Evolutionary conservation across 2,113 vertebrate genomes (phyloP).

Genomic region (Cochlearius cochlearius): DNA sequence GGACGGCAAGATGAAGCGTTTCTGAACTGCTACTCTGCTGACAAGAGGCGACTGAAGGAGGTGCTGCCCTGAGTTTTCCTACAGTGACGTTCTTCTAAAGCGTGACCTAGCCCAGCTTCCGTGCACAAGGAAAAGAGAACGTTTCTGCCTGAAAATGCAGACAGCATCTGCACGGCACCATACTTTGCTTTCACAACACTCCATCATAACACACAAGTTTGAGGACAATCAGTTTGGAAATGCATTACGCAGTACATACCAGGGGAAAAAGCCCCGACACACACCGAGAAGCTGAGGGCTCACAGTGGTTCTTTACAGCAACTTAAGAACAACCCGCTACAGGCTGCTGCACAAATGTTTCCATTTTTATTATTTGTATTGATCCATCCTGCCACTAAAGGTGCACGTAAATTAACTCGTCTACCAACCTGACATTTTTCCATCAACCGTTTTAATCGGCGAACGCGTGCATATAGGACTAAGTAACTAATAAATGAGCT

Average conservation of each 20-base stretch:
- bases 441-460: accelerated
- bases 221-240: neutral
- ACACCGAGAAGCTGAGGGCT: accelerated
- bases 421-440: accelerated
- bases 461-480: accelerated
- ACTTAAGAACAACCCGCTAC: neutral
- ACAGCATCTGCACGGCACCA: neutral
- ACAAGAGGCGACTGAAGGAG: neutral
- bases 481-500: accelerated
- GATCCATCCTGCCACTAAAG: neutral
- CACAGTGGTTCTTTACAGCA: neutral
- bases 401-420: neutral
- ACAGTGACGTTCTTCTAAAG: neutral
- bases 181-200: neutral
- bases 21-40: neutral
- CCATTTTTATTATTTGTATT: accelerated
- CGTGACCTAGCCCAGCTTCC: accelerated
- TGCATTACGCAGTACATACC: too few species aligned
- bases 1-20: accelerated
- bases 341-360: too few species aligned
- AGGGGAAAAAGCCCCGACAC: neutral
- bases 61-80: accelerated
- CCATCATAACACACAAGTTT: accelerated
- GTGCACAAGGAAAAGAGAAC: neutral
- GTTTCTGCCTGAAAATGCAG: neutral